These are phyloP conservation scores for Rousettus leschenaultii DNA, from an alignment of 2,113 vertebrate species.

Conservation along the genomic window DNA sequence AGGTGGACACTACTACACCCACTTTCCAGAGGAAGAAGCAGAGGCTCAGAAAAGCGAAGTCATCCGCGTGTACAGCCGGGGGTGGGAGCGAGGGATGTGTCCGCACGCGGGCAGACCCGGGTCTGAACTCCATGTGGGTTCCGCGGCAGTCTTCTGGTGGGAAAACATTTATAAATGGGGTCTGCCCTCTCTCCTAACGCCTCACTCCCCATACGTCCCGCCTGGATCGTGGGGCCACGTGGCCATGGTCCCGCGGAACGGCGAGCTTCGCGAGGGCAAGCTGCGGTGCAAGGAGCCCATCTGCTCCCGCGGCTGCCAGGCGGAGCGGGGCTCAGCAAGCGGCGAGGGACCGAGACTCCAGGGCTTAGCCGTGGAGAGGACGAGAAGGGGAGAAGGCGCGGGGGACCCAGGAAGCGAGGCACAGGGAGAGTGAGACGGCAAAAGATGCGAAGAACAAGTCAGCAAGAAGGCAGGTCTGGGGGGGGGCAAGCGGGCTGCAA, in stretches of 20 bases:
- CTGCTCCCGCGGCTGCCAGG: background rate
- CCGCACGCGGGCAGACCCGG: background rate
- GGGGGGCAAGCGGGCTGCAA: background rate
- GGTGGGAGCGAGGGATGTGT: background rate
- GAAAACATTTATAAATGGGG: background rate
- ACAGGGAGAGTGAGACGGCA: background rate
- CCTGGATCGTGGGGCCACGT: fast-evolving
- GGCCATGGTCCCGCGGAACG: fast-evolving
- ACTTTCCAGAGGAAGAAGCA: background rate
- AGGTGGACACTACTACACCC: background rate
- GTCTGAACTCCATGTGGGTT: fast-evolving
- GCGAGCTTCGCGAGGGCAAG: fast-evolving
- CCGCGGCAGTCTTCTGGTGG: background rate
- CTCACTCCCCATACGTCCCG: fast-evolving
- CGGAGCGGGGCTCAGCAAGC: background rate
- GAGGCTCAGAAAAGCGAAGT: background rate
- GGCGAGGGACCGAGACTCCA: background rate
- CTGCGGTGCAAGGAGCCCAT: background rate
- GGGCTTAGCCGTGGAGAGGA: background rate
- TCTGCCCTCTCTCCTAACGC: background rate
- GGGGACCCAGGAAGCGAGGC: background rate
- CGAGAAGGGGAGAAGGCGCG: fast-evolving
- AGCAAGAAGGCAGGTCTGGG: background rate
- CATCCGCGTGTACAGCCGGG: background rate
- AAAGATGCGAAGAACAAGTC: background rate